Base-by-base conservation (phyloP, 2,797 vertebrate species). In the Enteromius trimaculatus region DNA sequence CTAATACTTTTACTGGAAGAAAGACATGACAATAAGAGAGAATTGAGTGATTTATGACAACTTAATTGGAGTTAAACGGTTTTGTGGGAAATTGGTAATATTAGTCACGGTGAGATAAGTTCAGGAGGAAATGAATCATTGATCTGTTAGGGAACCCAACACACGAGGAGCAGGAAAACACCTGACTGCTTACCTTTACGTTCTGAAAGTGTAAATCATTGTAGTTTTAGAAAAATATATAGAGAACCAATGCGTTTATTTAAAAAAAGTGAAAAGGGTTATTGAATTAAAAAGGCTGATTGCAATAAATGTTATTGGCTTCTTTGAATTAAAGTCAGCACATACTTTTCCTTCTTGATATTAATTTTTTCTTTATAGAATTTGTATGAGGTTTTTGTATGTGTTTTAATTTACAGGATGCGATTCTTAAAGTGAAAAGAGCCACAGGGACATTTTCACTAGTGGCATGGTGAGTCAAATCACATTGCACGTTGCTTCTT, bases 371-470 rank as follows among this genome's bases (percentile, higher is more conserved):
- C 34, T 11, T 5, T 3, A 13, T 77, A 6, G 5, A 16, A 2
- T 78, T 71, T 51, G 16, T 1, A 10, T 37, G 64, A n/a, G 2
- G 6, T 53, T 19, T 62, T 8, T 53, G 1, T 72, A 6, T 68
- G 26, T 82, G 3, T 77, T 47, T 66, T 90, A 29, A 70, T 90
- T 89, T 86, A 65, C 89, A 95, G 95, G 91, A 87, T 89, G 89
- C 93, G 90, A 95, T 95, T 86, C 89, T 95, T 87, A 89, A 88
- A 44, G 93, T 94, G 17, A 95, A 95, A 87, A 92, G 92, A 90
- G 94, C 94, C 84, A 95, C 94, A 2, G 95, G 94, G 84, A 92
- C 95, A 29, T 93, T 95, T 90, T 95, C 95, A 79, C 88, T 95
- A 80, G 70, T 92, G 47, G 94, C 94, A 92, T 95, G 95, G 95